Conservation (phyloP, 1,140 invertebrate genomes). For the Anoplophora glabripennis region DNA sequence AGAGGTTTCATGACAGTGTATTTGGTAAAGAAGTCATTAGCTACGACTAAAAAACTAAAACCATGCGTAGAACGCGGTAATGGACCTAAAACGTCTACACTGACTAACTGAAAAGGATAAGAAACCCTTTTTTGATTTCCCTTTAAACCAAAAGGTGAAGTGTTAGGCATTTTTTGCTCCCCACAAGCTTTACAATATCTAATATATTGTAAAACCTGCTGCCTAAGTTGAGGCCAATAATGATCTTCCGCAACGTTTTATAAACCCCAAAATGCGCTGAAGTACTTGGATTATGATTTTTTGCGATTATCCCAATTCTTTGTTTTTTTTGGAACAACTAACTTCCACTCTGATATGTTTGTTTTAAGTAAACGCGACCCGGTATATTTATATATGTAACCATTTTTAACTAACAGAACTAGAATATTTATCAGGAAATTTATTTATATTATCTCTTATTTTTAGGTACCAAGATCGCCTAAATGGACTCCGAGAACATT, state of each 20-base stretch:
- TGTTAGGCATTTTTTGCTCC: no score
- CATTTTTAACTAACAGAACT: conserved; percentile 9
- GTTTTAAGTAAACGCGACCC: not conserved
- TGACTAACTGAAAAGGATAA: no score
- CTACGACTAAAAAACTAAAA: no score
- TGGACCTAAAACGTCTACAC: no score
- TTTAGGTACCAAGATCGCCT: conserved; percentile 12
- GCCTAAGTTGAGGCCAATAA: conserved; percentile 20
- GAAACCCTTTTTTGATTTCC: no score
- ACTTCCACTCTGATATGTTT: conserved; percentile 3
- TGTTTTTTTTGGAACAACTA: conserved; percentile 5
- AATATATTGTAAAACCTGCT: conserved; percentile 9
- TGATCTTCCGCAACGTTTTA: conserved; percentile 15
- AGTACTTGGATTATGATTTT: no score
- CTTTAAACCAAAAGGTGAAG: no score
- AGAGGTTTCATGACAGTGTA: no score
- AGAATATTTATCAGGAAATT: conserved; percentile 10
- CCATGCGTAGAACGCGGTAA: no score
- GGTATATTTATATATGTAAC: conserved; percentile 8
- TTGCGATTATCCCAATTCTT: not conserved
- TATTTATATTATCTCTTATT: conserved; percentile 2
- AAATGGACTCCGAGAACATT: not conserved
- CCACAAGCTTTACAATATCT: no score
- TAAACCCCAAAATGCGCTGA: conserved; percentile 13
- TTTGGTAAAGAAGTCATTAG: no score